Conservation (phyloP, 2,113 vertebrate species). For the Redunca redunca region DNA sequence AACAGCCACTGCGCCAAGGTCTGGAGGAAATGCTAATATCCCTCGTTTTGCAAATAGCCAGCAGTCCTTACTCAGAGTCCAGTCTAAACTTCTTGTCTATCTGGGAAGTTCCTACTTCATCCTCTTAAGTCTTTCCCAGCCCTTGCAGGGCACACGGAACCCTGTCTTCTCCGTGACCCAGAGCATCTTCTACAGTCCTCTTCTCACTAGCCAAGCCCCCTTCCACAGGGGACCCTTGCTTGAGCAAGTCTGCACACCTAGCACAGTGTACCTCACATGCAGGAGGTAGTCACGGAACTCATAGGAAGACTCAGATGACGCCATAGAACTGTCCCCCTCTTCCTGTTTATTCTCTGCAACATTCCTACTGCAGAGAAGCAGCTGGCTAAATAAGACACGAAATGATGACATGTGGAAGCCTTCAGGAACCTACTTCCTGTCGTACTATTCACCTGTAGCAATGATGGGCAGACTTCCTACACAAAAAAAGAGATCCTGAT, state of each 20-base stretch:
- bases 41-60: background rate
- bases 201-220: background rate
- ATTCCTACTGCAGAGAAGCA: background rate
- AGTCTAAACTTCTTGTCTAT: background rate
- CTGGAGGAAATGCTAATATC: background rate
- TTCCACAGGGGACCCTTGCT: background rate
- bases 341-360: background rate
- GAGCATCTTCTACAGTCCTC: background rate
- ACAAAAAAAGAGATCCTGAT: background rate
- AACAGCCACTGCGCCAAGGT: background rate
- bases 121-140: background rate
- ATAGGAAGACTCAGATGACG: background rate
- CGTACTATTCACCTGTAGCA: background rate
- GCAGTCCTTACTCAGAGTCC: background rate
- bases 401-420: background rate
- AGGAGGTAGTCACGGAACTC: background rate
- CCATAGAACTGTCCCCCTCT: background rate
- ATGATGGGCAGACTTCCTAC: background rate
- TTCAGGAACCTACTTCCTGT: background rate
- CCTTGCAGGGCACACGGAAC: background rate
- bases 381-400: background rate
- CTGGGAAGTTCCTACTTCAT: background rate
- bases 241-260: background rate
- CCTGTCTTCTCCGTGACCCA: background rate
- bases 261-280: fast-evolving